Conservation (phyloP, 2,888 invertebrate genomes). For the Conus canariensis region DNA sequence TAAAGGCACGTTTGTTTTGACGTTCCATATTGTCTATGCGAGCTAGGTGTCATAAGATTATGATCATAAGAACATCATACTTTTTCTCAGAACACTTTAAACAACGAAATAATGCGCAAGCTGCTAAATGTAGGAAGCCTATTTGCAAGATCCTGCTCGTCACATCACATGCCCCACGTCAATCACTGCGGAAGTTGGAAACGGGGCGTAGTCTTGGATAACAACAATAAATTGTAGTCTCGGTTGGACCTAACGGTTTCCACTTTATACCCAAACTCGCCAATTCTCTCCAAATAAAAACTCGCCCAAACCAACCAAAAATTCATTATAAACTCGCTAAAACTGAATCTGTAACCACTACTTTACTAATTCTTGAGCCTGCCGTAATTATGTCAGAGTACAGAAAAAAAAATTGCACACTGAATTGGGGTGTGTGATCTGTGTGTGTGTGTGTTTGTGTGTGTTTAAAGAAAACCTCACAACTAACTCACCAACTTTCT, state of each 20-base stretch:
- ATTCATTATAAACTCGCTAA: no score
- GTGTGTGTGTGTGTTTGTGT: no score
- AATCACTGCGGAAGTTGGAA: slow-evolving; percentile 33
- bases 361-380: no score
- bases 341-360: no score
- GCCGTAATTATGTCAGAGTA: no score
- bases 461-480: no score
- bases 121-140: not conserved
- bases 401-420: no score
- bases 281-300: no score
- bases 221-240: not conserved
- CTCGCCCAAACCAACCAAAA: no score
- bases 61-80: slow-evolving; percentile 31
- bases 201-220: not conserved
- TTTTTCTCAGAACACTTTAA: not conserved
- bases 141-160: slow-evolving; percentile 1
- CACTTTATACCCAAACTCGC: not conserved
- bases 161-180: slow-evolving; percentile 42
- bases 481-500: no score
- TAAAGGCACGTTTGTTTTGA: slow-evolving; percentile 41
- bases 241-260: not conserved
- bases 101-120: slow-evolving; percentile 9
- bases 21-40: slow-evolving; percentile 31
- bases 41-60: not conserved
- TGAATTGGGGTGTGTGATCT: no score